Base-by-base conservation (phyloP, 2,888 invertebrate genomes). In the Caenorhabditis afra region DNA sequence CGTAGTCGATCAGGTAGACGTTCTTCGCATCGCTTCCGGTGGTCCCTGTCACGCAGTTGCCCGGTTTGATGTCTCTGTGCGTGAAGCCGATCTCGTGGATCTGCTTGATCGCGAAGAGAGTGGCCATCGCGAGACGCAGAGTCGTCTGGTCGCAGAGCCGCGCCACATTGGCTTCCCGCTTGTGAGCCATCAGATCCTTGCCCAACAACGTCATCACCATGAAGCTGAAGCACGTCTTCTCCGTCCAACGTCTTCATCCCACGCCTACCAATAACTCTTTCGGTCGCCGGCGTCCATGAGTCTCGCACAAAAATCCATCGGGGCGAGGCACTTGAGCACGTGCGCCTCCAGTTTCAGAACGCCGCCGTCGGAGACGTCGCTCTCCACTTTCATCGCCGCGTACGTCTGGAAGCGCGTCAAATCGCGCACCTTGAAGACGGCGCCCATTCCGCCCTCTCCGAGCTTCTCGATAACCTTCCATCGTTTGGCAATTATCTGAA, bases 391-490 rank as follows among this genome's bases (percentile, higher is more conserved):
- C 83, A 83, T 83, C 49, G 83, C 83, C 3, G 79, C 79, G 35
- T 53, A 71, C 23, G 71, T 77, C 12, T 78, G 53, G 61, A 68
- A 74, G 12, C 79, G 65, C 23, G 76, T 79, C 29, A 77, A 91
- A 94, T 94, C 92, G 94, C 94, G 94, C 0, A 96, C 97, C 92
- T 97, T 97, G 91, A 97, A 98, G 20, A 98, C 98, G 41, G 96
- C 96, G 84, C 98, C 98, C 91, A 98, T 98, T 14, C 97, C 98
- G 70, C 93, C 97, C 93, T 97, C 97, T 74, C 97, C 97, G 83
- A 97, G 96, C 92, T 98, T 98, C 91, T 97, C 97, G 87, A 97
- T 95, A 0, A 84, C 71, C 59, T 70, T 73, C 84, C 84, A 84
- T 18, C 84, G 76, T 22, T 75, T 75, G 18, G 67, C 81, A 20